Evolutionary conservation across 2,113 vertebrate species (phyloP).

Genomic region (Oncorhynchus masou): DNA sequence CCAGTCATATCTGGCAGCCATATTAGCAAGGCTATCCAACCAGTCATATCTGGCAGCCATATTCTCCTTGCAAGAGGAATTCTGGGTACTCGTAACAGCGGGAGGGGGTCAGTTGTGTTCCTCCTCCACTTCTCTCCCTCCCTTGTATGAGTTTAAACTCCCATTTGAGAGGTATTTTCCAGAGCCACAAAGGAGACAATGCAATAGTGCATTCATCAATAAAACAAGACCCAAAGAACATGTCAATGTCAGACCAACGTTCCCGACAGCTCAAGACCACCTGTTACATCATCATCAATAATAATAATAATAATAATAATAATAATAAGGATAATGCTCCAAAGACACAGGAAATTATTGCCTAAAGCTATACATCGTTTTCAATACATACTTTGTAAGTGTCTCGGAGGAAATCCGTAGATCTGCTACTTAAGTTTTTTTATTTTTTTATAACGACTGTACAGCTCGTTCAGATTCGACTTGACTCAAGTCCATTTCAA

Average conservation of each 20-base stretch:
- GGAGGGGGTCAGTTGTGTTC: not conserved
- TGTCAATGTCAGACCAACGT: slow-evolving; percentile 67
- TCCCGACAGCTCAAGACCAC: slow-evolving; percentile 65
- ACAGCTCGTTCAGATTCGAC: slow-evolving; percentile 72
- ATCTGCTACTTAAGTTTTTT: slow-evolving; percentile 79
- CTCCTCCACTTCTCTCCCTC: not conserved
- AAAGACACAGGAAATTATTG: slow-evolving; percentile 92
- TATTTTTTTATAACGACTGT: slow-evolving; percentile 74
- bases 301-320: slow-evolving; percentile 48
- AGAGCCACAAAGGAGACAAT: slow-evolving; percentile 54
- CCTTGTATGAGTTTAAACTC: slow-evolving; percentile 1
- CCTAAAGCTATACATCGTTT: slow-evolving; percentile 86
- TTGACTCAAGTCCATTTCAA: not conserved
- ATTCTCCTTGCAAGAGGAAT: not conserved
- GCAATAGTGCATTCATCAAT: slow-evolving; percentile 84
- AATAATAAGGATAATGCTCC: slow-evolving; percentile 80
- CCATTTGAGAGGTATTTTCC: not conserved
- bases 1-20: too few species aligned
- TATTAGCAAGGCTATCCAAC: not conserved
- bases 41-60: not conserved
- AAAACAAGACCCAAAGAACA: slow-evolving; percentile 64
- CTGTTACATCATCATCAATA: slow-evolving; percentile 70
- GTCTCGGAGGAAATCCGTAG: slow-evolving; percentile 77
- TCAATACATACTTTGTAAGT: slow-evolving; percentile 82
- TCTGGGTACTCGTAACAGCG: not conserved